Conservation (phyloP, 2,888 invertebrate genomes). For the Odontomyia ornata region DNA sequence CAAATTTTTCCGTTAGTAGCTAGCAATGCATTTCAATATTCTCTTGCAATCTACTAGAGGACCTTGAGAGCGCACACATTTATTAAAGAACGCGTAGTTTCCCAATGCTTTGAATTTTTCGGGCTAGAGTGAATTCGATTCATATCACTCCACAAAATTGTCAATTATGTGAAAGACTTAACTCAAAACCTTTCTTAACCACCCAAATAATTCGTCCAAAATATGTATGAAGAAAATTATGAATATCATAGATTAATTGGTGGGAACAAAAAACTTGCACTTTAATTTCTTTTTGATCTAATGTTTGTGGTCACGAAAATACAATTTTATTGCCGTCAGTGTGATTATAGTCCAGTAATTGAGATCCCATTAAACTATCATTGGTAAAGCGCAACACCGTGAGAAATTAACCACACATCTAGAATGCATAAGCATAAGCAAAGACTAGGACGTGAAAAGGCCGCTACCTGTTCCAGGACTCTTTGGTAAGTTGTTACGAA, state of each 20-base stretch:
- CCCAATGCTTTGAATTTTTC: no score
- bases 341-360: constrained; percentile 47
- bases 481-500: not conserved
- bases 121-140: no score
- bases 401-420: constrained; percentile 48
- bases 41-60: no score
- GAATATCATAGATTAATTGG: not conserved
- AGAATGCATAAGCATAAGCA: not conserved
- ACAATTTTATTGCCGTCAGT: constrained; percentile 39
- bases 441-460: constrained; percentile 15
- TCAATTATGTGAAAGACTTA: no score
- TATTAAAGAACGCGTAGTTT: no score
- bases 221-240: constrained; percentile 26
- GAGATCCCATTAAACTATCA: constrained; percentile 48
- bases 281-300: constrained; percentile 34
- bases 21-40: no score
- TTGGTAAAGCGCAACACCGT: constrained; percentile 42
- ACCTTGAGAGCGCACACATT: no score
- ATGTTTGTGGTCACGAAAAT: constrained; percentile 23
- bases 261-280: not conserved
- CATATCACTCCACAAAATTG: no score
- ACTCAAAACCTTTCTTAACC: no score
- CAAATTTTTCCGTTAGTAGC: no score
- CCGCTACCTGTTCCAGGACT: not conserved
- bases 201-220: constrained; percentile 27